Evolutionary conservation across 2,888 invertebrate genomes (phyloP), one percentile per base, ranked within the genome.

Genomic region (Tolmerus cingulatus): DNA sequence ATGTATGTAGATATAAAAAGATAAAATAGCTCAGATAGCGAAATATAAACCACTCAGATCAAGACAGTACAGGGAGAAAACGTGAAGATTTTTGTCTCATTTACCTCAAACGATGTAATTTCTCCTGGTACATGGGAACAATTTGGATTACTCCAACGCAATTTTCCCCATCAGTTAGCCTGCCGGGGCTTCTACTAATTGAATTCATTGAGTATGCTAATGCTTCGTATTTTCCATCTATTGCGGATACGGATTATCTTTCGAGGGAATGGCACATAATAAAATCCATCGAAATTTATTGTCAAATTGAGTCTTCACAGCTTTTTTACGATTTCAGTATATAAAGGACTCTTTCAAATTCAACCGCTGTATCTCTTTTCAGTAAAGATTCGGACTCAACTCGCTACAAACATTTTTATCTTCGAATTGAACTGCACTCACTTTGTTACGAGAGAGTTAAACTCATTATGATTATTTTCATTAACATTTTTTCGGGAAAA

Each of bases 121-220:
- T 79, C 46, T 79, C 46, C 23, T 23, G 23, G 19, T 46, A 46
- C 79, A 57, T 23, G 57, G 46, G 46, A 57, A 57, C 19, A 57
- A 57, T 57, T 23, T 46, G 23, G 46, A 27, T 46, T 37, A 19
- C 40, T 79, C 46, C 51, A 46, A 8, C 46, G 40, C 77, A 77
- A 77, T 77, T 77, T 77, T 77, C 77, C 19, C 34, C 77, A 79
- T 79, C 79, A 37, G 43, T 79, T 46, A 79, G 43, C 46, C 27
- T 23, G 23, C 12, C 27, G 30, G 27, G 46, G 51, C 16, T 23
- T 27, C 46, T 27, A 16, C 27, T 79, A 79, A 79, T 79, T 79
- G 46, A 79, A 46, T 79, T 79, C 79, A 19, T 46, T 79, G 19
- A 79, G 46, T 77, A 79, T 79, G 46, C 79, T 79, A 30, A 79